phyloP scores from a whole-genome alignment of 2,113 vertebrate genomes.

The Eidolon helvum region DNA sequence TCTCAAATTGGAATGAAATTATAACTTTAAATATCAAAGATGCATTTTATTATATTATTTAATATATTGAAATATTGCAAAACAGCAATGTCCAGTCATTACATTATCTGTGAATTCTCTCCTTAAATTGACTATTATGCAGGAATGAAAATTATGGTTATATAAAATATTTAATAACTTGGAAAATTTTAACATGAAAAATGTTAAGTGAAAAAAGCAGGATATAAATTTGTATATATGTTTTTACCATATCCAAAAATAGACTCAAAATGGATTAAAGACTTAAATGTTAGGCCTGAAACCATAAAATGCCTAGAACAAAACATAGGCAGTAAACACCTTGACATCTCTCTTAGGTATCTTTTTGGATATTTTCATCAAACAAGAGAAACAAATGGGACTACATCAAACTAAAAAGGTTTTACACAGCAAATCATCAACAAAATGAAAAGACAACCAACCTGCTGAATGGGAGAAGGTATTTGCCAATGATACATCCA shows the following conservation, averaged over 20 bases:
- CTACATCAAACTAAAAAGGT: neutral
- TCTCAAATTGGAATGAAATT: neutral
- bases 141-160: constrained; percentile 37
- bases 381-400: neutral
- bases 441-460: neutral
- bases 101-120: neutral
- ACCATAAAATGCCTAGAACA: neutral
- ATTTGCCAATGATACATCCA: neutral
- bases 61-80: neutral
- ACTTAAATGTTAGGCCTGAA: neutral
- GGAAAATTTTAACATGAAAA: neutral
- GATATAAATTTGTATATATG: neutral
- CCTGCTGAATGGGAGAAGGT: neutral
- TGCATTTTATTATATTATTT: neutral
- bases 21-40: neutral
- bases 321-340: neutral
- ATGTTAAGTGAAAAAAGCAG: neutral
- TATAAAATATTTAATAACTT: neutral
- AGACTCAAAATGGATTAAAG: neutral
- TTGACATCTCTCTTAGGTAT: neutral
- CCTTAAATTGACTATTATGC: neutral
- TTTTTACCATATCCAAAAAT: neutral
- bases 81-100: neutral
- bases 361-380: too few relatives aligned
- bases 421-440: neutral